phyloP scores from a whole-genome alignment of 2,797 vertebrate species.

The Sparidentex hasta region DNA sequence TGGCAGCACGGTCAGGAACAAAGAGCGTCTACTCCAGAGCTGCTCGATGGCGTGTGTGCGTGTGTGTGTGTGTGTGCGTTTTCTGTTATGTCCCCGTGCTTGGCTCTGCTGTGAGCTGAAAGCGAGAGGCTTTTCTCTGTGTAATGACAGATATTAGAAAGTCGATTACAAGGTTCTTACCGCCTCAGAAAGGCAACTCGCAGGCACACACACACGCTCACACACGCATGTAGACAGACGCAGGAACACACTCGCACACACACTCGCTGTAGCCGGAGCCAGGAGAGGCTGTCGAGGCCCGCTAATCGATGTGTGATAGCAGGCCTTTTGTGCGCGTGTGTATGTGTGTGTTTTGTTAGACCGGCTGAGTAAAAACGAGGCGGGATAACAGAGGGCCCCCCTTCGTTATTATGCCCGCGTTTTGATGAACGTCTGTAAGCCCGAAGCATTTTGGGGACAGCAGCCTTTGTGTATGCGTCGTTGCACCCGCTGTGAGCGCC shows the following conservation, averaged over 20 bases:
- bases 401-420: constrained; percentile 4
- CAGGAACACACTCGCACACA: constrained; percentile 5
- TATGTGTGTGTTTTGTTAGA: constrained; percentile 37
- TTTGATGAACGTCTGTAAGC: background rate
- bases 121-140: constrained; percentile 63
- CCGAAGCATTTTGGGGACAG: constrained; percentile 1
- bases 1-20: constrained; percentile 63
- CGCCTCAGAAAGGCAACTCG: constrained; percentile 36
- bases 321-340: constrained; percentile 38
- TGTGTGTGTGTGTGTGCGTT: constrained; percentile 49
- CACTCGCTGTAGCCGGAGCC: constrained; percentile 21
- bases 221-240: background rate
- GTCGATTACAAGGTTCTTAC: constrained; percentile 75
- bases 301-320: constrained; percentile 62
- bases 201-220: constrained; percentile 21
- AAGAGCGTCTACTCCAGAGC: constrained; percentile 55
- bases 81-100: constrained; percentile 55
- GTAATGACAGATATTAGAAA: constrained; percentile 81
- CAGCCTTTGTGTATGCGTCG: background rate
- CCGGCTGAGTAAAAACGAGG: constrained; percentile 30
- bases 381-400: constrained; percentile 9
- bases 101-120: constrained; percentile 60
- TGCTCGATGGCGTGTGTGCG: constrained; percentile 42
- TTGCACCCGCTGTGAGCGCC: constrained; percentile 6
- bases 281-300: constrained; percentile 33